phyloP scores from a whole-genome alignment of 2,797 vertebrate genomes.

The Darevskia nairensis region DNA sequence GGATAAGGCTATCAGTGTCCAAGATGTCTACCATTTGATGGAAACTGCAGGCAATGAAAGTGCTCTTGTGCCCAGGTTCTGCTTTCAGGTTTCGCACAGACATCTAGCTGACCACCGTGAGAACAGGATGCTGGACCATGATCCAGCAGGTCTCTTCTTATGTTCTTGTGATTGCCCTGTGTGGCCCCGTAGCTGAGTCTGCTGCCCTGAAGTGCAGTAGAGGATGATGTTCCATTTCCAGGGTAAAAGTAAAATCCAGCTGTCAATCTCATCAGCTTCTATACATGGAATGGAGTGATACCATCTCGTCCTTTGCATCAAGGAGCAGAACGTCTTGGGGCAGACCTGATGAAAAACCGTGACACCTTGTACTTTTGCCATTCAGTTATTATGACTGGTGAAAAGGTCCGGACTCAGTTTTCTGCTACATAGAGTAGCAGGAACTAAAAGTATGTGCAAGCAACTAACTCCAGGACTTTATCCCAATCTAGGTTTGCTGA shows the following conservation, averaged over 20 bases:
- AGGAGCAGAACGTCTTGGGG: neutral
- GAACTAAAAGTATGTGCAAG: neutral
- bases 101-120: too few relatives aligned
- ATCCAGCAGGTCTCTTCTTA: too few relatives aligned
- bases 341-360: neutral
- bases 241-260: neutral
- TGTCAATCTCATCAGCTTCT: neutral
- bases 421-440: neutral
- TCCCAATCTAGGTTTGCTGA: conserved; percentile 24
- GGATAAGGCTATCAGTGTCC: too few relatives aligned
- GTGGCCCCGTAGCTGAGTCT: neutral
- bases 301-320: neutral
- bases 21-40: too few relatives aligned
- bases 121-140: too few relatives aligned
- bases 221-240: neutral
- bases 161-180: too few relatives aligned
- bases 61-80: too few relatives aligned
- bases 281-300: neutral
- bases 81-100: too few relatives aligned
- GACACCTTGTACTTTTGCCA: neutral
- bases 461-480: neutral
- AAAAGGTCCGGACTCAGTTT: neutral
- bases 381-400: neutral
- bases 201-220: neutral
- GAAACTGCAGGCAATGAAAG: too few relatives aligned